Percentiles rank a stretch among this genome's conserved stretches.
These are phyloP conservation scores for Vulpes lagopus DNA, from an alignment of 2,113 vertebrate genomes.

Conservation along the genomic window DNA sequence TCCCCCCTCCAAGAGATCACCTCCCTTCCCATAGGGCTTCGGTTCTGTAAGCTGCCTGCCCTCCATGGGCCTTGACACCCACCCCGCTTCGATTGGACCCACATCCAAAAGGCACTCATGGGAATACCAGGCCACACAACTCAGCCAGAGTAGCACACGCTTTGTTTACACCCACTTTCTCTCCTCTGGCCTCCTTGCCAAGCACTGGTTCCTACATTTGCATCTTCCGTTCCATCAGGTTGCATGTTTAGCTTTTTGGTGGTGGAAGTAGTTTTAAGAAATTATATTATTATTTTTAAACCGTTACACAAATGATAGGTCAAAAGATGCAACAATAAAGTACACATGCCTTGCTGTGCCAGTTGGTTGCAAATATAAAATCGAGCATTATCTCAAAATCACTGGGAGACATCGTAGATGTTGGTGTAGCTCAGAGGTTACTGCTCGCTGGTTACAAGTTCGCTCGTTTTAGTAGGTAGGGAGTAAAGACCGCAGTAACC, in stretches of 20 bases:
- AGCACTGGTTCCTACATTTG: slow-evolving; percentile 41
- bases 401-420: not conserved
- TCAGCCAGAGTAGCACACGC: slow-evolving; percentile 60
- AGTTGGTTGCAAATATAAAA: slow-evolving; percentile 23
- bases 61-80: not conserved
- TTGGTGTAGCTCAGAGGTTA: not conserved
- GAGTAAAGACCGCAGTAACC: not conserved
- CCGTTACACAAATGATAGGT: slow-evolving; percentile 42
- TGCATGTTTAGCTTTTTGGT: slow-evolving; percentile 29
- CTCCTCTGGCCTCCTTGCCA: not conserved
- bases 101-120: not conserved
- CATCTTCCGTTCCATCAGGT: not conserved
- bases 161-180: slow-evolving; percentile 56
- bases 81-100: not conserved
- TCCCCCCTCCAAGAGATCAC: no score
- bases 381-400: not conserved
- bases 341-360: not conserved
- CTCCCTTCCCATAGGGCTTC: not conserved
- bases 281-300: slow-evolving; percentile 55
- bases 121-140: not conserved
- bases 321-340: not conserved
- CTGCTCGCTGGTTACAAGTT: not conserved
- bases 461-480: slow-evolving; percentile 12
- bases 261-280: slow-evolving; percentile 49
- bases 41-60: not conserved